A percentile compares a stretch with the other conserved stretches of the same genome.
These are phyloP conservation scores for Brachionus plicatilis DNA, from an alignment of 1,140 invertebrate species.

Conservation along the genomic window DNA sequence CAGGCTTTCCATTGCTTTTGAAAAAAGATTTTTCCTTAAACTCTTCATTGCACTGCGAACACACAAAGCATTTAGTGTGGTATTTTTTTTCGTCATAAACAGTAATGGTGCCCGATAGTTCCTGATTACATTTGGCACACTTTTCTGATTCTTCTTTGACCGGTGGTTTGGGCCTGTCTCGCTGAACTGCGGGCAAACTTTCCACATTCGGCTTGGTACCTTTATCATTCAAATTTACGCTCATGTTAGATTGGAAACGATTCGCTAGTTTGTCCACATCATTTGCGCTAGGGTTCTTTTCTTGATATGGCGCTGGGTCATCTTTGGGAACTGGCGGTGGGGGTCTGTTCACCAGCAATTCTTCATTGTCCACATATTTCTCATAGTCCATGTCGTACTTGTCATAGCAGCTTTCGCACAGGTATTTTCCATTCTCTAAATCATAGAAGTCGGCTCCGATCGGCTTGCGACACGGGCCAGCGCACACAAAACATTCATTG, in stretches of 20 bases:
- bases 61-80: constrained; percentile 37
- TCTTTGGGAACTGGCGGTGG: background rate
- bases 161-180: background rate
- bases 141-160: background rate
- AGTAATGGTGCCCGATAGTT: background rate
- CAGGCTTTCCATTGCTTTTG: constrained; percentile 7
- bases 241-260: background rate
- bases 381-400: constrained; percentile 33
- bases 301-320: background rate
- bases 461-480: constrained; percentile 22
- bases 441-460: constrained; percentile 35
- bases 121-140: constrained; percentile 5
- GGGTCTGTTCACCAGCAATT: background rate
- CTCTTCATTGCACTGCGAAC: constrained; percentile 20
- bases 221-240: background rate
- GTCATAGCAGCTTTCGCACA: constrained; percentile 23
- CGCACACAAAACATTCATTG: constrained; percentile 26
- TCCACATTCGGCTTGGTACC: constrained; percentile 8
- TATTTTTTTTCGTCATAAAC: constrained; percentile 35
- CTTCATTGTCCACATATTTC: background rate
- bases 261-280: background rate
- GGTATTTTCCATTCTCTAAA: constrained; percentile 11
- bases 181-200: background rate
- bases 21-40: constrained; percentile 32
- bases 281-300: background rate